These are phyloP conservation scores for Melipona beecheii DNA, from an alignment of 2,888 invertebrate species.

Conservation along the genomic window DNA sequence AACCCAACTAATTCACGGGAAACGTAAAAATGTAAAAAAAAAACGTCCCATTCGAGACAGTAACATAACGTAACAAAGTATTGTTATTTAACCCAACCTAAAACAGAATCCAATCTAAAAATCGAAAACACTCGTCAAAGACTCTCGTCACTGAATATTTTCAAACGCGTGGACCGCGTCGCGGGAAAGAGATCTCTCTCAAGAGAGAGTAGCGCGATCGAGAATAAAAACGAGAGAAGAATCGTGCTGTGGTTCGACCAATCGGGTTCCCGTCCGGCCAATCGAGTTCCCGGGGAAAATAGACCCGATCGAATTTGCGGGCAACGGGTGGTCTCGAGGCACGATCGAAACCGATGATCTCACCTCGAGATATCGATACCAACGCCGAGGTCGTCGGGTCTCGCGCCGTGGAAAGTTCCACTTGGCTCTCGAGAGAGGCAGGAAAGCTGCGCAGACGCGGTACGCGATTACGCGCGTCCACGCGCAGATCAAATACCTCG, in stretches of 20 bases:
- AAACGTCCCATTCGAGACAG: too few relatives aligned
- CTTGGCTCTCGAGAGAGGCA: slow-evolving; percentile 81
- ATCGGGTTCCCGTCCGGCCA: not conserved
- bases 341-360: slow-evolving; percentile 63
- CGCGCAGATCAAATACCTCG: slow-evolving; percentile 75
- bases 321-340: slow-evolving; percentile 12
- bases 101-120: too few relatives aligned
- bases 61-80: too few relatives aligned
- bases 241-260: not conserved
- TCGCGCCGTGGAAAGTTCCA: slow-evolving; percentile 79
- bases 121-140: too few relatives aligned
- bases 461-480: slow-evolving; percentile 52
- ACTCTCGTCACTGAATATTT: too few relatives aligned
- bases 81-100: too few relatives aligned
- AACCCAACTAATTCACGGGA: too few relatives aligned
- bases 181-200: not conserved
- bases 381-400: slow-evolving; percentile 69
- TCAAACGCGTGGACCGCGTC: too few relatives aligned
- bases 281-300: slow-evolving; percentile 2
- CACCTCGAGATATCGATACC: slow-evolving; percentile 69
- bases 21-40: too few relatives aligned
- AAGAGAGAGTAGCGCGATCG: not conserved
- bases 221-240: not conserved
- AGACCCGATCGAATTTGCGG: slow-evolving; percentile 14
- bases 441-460: slow-evolving; percentile 81